Percentiles rank a stretch among this genome's conserved stretches.
phyloP scores from a whole-genome alignment of 2,888 invertebrate species.

The Aphidius colemani region DNA sequence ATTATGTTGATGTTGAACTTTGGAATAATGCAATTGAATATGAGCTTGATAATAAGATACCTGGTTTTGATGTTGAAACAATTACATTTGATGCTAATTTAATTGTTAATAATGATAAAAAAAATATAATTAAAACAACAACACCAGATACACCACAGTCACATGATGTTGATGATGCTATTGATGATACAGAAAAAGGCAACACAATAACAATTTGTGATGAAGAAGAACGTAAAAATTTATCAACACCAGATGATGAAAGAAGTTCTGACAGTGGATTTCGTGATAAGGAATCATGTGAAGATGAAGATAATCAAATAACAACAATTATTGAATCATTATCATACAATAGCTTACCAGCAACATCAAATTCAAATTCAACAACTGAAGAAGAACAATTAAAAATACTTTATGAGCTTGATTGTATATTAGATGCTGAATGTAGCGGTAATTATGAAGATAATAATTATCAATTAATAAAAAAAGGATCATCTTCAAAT shows the following conservation, averaged over 20 bases:
- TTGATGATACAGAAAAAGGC: conserved; percentile 29
- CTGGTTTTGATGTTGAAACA: conserved; percentile 36
- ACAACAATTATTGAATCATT: conserved; percentile 30
- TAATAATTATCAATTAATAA: conserved; percentile 19
- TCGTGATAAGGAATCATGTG: conserved; percentile 60
- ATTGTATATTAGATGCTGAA: conserved; percentile 55
- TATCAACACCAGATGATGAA: conserved; percentile 62
- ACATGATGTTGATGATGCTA: conserved; percentile 43
- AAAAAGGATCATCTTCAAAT: not conserved
- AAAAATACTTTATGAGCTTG: conserved; percentile 52
- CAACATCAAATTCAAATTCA: conserved; percentile 30
- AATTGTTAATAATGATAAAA: conserved; percentile 23
- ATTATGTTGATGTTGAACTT: conserved; percentile 45
- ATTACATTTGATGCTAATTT: conserved; percentile 32
- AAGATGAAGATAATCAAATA: conserved; percentile 54
- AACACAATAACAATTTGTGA: conserved; percentile 44
- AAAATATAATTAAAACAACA: conserved; percentile 27
- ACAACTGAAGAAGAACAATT: conserved; percentile 54
- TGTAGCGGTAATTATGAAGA: conserved; percentile 45
- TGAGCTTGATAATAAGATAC: conserved; percentile 46
- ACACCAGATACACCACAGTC: conserved; percentile 46
- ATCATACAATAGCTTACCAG: conserved; percentile 26
- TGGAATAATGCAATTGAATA: conserved; percentile 52
- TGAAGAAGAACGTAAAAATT: conserved; percentile 58
- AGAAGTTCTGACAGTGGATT: conserved; percentile 62